Evolutionary conservation across 1,140 invertebrate species (phyloP), one percentile per base, ranked within the genome.

Genomic region (Hirudo medicinalis): DNA sequence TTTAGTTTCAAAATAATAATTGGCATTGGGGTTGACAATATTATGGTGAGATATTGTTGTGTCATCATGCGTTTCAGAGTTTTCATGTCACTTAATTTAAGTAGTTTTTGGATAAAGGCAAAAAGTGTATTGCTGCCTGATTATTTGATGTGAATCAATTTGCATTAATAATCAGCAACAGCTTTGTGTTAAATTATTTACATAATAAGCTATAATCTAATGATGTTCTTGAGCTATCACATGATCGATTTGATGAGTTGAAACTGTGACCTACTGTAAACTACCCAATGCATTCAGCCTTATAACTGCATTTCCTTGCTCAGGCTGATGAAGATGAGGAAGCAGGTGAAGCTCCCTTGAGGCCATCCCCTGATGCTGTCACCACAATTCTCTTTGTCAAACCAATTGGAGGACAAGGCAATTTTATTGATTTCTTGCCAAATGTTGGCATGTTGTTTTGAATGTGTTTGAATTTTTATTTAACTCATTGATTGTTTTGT

Each of bases 381-480:
- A 92, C 93, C 0, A 89, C 87, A 27, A 88, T 97, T 77, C 83
- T 97, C 55, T 98, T 99, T 79, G 93, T 90, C 6, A 91, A 91
- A 81, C 94, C 94, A 54, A 78, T 87, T 43, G 78, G 43, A 49
- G 43, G 83, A 75, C 84, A 86, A 75, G 83, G 84, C 77, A 84
- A 83, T 75, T 74, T 71, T 4, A 32, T 43, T 70, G 54, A 32
- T 54, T 49, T 54, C 43, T 54, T 54, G 20, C 0, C 22, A 11
- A 55, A 54, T 27, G 9, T 70, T 49, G 43, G 32, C 32, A 36
- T 36, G 3, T 49, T 15, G 43, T 17, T 13, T 11, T 13, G 11
- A 55, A 13, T 11, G 22, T 69, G 67, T 22, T 69, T 25, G 40
- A 32, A n/a, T 55, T n/a, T n/a, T n/a, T n/a, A n/a, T 49, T 13